phyloP scores from a whole-genome alignment of 2,797 vertebrate genomes.

The Pelochelys cantorii region DNA sequence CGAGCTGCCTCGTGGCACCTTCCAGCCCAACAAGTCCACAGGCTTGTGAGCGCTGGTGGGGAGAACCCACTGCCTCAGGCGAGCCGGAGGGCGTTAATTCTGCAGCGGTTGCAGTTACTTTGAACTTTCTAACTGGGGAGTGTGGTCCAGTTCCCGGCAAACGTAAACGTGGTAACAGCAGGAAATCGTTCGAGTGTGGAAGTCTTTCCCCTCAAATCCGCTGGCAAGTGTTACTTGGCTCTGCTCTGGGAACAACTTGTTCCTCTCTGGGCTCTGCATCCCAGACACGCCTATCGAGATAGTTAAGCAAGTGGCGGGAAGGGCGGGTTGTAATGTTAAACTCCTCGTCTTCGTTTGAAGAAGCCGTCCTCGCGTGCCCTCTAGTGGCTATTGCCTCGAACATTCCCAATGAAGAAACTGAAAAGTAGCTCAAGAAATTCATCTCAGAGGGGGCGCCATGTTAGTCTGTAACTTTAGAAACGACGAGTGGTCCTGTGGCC shows the following conservation, averaged over 20 bases:
- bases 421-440: background rate
- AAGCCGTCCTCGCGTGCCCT: constrained; percentile 34
- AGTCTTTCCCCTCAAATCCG: background rate
- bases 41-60: no score
- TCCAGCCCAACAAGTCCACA: no score
- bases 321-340: no score
- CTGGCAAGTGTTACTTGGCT: background rate
- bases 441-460: no score
- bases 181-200: background rate
- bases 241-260: background rate
- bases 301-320: no score
- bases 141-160: background rate
- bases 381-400: constrained; percentile 13
- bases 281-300: background rate
- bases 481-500: no score
- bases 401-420: background rate
- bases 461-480: no score
- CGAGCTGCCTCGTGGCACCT: no score
- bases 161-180: background rate
- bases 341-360: background rate
- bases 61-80: no score
- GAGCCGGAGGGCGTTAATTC: no score
- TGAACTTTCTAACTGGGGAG: background rate
- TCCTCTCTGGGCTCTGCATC: background rate
- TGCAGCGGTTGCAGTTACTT: background rate